Evolutionary conservation across 2,888 invertebrate genomes (phyloP), one percentile per base, ranked within the genome.

Genomic region (Rosalia funebris): DNA sequence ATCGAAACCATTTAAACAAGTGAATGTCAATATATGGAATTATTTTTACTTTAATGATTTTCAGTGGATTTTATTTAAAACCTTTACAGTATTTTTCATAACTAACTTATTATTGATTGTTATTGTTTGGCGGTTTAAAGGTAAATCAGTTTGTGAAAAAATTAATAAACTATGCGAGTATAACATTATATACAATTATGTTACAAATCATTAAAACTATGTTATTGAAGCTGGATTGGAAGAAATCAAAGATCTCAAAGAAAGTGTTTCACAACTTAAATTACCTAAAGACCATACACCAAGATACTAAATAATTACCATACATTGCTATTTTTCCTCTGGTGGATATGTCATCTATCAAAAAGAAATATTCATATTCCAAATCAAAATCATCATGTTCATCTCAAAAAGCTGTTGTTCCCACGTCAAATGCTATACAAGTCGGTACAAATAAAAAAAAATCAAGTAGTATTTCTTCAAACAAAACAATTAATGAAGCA

Each of bases 261-360:
- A 91, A 60, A 92, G 91, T 74, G 92, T 92, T 32, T 91, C 91
- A 0, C 91, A 90, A 74, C 81, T 93, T 1, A 92, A 92, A 82
- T 81, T 93, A 25, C 93, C 93, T 1, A 91, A 90, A 79, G 92
- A 92, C 75, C 91, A 93, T 78, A 89, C 91, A 10, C 92, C 92
- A 1, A 84, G 92, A 75, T 89, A 91, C 69, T 91, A 88, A 84
- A 70, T 32, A 34, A 34, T n/a, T 34, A n/a, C n/a, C n/a, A n/a
- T n/a, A 34, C 11, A 34, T 34, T 5, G n/a, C 9, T 20, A 42
- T 41, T 10, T n/a, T 34, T 34, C 10, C 3, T 7, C 3, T 34
- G 10, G 7, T n/a, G 2, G 10, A 34, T n/a, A 34, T 34, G 34
- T 2, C 7, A 34, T 3, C 34, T 34, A n/a, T n/a, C 34, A 7